A percentile compares a stretch with the other conserved stretches of the same genome.
Conservation (phyloP, 2,888 invertebrate species). For the Thecocarcelia acutangulata region DNA sequence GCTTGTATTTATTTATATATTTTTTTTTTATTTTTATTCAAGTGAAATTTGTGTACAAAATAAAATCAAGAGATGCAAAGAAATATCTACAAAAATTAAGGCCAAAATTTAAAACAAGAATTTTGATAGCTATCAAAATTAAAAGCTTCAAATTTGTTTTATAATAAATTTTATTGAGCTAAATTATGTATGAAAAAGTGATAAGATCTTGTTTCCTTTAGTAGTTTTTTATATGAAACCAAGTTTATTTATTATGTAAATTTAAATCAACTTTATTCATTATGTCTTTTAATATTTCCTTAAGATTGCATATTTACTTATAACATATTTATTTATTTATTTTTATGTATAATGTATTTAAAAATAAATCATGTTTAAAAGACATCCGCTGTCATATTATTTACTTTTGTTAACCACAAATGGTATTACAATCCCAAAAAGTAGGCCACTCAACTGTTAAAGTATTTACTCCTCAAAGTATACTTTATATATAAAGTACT, state of each 20-base stretch:
- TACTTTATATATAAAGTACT: constrained; percentile 30
- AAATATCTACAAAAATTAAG: not conserved
- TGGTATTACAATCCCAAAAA: not conserved
- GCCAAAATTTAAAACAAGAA: not conserved
- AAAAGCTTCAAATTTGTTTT: too few relatives aligned
- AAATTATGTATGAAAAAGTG: constrained; percentile 3
- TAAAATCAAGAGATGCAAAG: not conserved
- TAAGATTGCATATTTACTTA: too few relatives aligned
- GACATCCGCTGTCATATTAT: not conserved
- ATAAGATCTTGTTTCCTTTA: not conserved
- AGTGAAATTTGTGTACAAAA: not conserved
- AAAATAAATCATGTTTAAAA: not conserved
- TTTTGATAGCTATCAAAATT: not conserved
- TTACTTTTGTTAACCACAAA: constrained; percentile 32
- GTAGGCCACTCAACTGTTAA: constrained; percentile 24
- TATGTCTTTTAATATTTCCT: not conserved
- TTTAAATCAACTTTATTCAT: constrained; percentile 13
- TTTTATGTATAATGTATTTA: too few relatives aligned
- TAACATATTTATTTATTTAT: too few relatives aligned
- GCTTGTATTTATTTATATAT: constrained; percentile 1
- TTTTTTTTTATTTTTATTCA: constrained; percentile 6
- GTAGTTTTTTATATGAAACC: too few relatives aligned
- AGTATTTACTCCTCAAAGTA: constrained; percentile 41
- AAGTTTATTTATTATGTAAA: not conserved
- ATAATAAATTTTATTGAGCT: not conserved